phyloP scores from a whole-genome alignment of 1,140 invertebrate genomes.

The Ostrea denselamellosa region DNA sequence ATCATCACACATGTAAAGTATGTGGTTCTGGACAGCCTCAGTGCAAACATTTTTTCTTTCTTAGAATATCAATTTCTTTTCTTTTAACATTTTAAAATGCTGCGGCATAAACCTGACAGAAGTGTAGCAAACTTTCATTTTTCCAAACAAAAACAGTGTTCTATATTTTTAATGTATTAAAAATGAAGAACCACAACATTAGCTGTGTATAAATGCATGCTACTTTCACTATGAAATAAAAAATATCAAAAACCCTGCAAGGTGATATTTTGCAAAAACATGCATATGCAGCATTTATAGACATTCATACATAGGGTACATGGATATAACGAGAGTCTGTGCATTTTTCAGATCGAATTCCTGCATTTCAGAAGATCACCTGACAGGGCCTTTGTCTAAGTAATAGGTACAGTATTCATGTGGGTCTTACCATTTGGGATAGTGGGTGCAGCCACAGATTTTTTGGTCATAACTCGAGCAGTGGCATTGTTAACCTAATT shows the following conservation, averaged over 20 bases:
- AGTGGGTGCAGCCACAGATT: slow-evolving; percentile 86
- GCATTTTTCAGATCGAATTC: neutral
- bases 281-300: slow-evolving; percentile 40
- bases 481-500: slow-evolving; percentile 97
- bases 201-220: slow-evolving; percentile 37
- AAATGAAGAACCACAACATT: slow-evolving; percentile 29
- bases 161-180: neutral
- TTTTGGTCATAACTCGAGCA: slow-evolving; percentile 98
- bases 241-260: slow-evolving; percentile 42
- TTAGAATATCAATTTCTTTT: neutral
- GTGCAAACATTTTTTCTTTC: neutral
- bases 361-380: slow-evolving; percentile 17
- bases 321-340: slow-evolving; percentile 16
- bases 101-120: neutral
- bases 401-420: slow-evolving; percentile 50
- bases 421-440: slow-evolving; percentile 92
- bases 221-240: neutral
- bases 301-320: slow-evolving; percentile 10
- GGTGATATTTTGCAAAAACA: slow-evolving; percentile 38
- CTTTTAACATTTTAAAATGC: neutral
- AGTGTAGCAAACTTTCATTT: neutral
- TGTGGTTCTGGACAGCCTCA: slow-evolving; percentile 14
- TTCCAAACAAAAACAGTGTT: neutral
- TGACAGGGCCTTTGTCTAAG: slow-evolving; percentile 36
- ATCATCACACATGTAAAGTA: slow-evolving; percentile 33